Evolutionary conservation across 2,888 invertebrate genomes (phyloP), one percentile per base, ranked within the genome.

Genomic region (Epistrophe eligans): DNA sequence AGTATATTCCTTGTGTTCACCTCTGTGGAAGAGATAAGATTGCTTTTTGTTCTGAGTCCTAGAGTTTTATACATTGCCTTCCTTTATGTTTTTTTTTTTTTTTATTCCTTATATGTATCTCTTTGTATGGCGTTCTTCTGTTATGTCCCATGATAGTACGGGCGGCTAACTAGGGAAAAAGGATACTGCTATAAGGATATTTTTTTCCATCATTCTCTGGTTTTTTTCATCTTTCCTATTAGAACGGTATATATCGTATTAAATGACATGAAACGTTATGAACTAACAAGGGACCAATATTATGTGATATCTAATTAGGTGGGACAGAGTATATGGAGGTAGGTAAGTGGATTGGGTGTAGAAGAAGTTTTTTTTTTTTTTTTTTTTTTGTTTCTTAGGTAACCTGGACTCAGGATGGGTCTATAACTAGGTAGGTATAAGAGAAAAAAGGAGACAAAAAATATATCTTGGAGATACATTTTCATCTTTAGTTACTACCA

Each of bases 271-370:
- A 71, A 87, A 84, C 85, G 82, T 87, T 87, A 82, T 82, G 82
- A 82, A 87, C 82, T 87, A 85, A 85, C 85, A 85, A 85, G 85
- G 82, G 85, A 87, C 85, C 82, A 82, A 87, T 82, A 87, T 82
- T 72, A 70, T 77, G 82, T 76, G 64, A 72, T 74, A 76, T 77
- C 85, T 87, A 87, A 87, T 87, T 82, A 87, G 85, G 77, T 82
- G 81, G 81, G 81, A 72, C 67, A 60, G 32, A 40, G 82, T n/a
- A n/a, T n/a, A n/a, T n/a, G n/a, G n/a, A n/a, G n/a, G n/a, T 80
- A 52, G 80, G 73, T 58, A 73, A 50, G 45, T 24, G 66, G 64
- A 64, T 64, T 71, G 64, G 55, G 52, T 72, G 48, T 11, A 57
- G 57, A 57, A 66, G 32, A 66, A 50, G 48, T 50, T 67, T 32